phyloP scores from a whole-genome alignment of 1,140 invertebrate species.

The Dinoponera quadriceps region DNA sequence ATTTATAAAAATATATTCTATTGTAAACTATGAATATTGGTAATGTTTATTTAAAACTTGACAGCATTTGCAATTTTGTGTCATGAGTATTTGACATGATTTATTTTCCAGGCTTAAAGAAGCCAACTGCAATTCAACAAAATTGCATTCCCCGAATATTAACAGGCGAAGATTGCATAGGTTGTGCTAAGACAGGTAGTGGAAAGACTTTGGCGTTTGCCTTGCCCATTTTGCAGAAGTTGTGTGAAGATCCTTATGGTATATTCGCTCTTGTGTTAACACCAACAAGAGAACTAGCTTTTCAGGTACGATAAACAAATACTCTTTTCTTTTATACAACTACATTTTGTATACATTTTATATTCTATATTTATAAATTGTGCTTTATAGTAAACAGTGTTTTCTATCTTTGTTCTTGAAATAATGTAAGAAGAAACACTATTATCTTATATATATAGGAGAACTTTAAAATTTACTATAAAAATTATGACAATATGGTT shows the following conservation, averaged over 20 bases:
- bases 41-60: neutral
- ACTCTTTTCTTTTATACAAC: neutral
- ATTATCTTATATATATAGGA: too few relatives aligned
- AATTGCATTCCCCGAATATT: slow-evolving; percentile 94
- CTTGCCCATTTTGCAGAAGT: slow-evolving; percentile 96
- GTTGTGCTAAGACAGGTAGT: slow-evolving; percentile 98
- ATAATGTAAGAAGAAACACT: too few relatives aligned
- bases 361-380: neutral
- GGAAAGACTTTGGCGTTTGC: slow-evolving; percentile 99
- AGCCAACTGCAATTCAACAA: slow-evolving; percentile 94
- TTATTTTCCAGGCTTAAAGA: slow-evolving; percentile 88
- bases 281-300: slow-evolving; percentile 97
- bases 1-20: slow-evolving; percentile 14
- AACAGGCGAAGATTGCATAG: slow-evolving; percentile 95
- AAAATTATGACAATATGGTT: slow-evolving; percentile 11
- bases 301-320: slow-evolving; percentile 86
- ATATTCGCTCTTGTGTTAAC: slow-evolving; percentile 98
- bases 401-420: neutral
- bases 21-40: slow-evolving; percentile 22
- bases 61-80: neutral
- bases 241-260: slow-evolving; percentile 96
- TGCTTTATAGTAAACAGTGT: neutral
- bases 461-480: too few relatives aligned
- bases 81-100: neutral
- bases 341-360: neutral